Evolutionary conservation across 2,888 invertebrate genomes (phyloP).

Genomic region (Brachypalpus laphriformis): DNA sequence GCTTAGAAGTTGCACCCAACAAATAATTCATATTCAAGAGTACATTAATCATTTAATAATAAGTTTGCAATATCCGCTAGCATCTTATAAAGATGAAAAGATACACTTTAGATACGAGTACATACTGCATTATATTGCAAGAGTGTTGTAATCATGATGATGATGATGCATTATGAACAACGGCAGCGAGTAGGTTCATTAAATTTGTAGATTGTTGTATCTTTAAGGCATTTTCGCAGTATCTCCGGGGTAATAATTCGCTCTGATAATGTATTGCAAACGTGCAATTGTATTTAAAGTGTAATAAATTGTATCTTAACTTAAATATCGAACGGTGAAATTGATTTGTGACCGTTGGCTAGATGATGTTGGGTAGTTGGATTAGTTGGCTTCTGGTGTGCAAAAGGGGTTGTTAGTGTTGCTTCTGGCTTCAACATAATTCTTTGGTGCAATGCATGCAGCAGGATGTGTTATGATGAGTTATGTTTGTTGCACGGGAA

Average conservation of each 20-base stretch:
- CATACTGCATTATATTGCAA: not conserved
- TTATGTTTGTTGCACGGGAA: not conserved
- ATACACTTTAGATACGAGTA: not conserved
- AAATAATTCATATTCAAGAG: not conserved
- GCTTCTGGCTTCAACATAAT: not conserved
- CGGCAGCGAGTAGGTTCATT: conserved; percentile 8
- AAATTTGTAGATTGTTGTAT: conserved; percentile 1
- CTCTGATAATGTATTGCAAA: not conserved
- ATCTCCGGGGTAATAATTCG: conserved; percentile 17
- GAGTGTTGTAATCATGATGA: conserved; percentile 9
- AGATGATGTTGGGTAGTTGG: not conserved
- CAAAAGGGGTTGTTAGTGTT: not conserved
- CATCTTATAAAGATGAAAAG: not conserved
- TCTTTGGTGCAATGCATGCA: no score
- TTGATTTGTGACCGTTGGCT: conserved; percentile 19
- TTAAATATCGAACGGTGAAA: conserved; percentile 7
- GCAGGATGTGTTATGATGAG: not conserved
- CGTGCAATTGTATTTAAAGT: conserved; percentile 13
- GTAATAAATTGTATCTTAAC: conserved; percentile 12
- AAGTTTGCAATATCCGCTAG: not conserved
- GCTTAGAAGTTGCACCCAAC: not conserved
- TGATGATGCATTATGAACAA: not conserved
- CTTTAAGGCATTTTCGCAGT: not conserved
- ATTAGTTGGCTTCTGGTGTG: not conserved
- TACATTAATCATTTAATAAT: not conserved